Evolutionary conservation across 2,888 invertebrate species (phyloP).

Genomic region (Agrilus mali): DNA sequence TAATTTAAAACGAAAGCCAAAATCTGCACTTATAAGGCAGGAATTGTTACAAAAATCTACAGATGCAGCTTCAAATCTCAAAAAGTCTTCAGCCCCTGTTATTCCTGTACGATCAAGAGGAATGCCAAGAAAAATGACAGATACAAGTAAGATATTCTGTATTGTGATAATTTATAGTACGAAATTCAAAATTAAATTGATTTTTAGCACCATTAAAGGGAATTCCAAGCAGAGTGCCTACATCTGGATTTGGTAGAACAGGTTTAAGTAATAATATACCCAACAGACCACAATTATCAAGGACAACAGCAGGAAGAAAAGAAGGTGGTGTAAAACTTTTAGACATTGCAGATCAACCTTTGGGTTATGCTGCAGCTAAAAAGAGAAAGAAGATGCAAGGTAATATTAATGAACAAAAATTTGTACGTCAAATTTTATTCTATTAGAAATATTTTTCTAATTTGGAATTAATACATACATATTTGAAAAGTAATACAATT

Average conservation of each 20-base stretch:
- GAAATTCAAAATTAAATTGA: background rate
- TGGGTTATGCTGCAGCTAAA: slow-evolving; percentile 73
- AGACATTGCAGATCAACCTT: slow-evolving; percentile 86
- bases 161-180: background rate
- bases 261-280: slow-evolving; percentile 35
- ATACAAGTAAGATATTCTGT: slow-evolving; percentile 60
- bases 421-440: background rate
- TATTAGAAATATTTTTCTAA: background rate
- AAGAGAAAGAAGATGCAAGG: slow-evolving; percentile 75
- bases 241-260: slow-evolving; percentile 49
- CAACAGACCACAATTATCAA: slow-evolving; percentile 42
- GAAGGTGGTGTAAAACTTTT: slow-evolving; percentile 90
- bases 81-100: slow-evolving; percentile 78
- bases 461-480: background rate
- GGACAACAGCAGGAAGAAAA: slow-evolving; percentile 57
- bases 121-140: slow-evolving; percentile 94
- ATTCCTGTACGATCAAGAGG: slow-evolving; percentile 77
- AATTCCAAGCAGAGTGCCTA: slow-evolving; percentile 69
- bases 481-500: background rate
- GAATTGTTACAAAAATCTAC: slow-evolving; percentile 85
- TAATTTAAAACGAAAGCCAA: slow-evolving; percentile 82
- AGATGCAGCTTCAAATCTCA: slow-evolving; percentile 79
- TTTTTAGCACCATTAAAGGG: slow-evolving; percentile 77
- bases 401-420: slow-evolving; percentile 20
- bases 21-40: slow-evolving; percentile 79